Conservation (phyloP, 2,113 vertebrate genomes). For the Phyllostomus discolor region DNA sequence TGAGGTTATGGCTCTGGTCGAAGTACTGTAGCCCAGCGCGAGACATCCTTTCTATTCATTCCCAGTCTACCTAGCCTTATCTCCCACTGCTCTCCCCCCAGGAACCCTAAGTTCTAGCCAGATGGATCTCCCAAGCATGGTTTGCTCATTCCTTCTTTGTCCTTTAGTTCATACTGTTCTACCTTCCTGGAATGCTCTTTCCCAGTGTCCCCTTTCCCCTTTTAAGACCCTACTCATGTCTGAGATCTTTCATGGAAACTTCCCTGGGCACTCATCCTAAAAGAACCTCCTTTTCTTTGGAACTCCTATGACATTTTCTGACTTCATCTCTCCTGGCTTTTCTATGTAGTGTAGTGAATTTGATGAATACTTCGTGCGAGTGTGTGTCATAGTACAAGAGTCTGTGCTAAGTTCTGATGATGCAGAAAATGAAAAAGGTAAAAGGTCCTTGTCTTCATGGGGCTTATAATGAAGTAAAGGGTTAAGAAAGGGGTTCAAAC, state of each 20-base stretch:
- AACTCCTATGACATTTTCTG: background rate
- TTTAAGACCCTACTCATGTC: background rate
- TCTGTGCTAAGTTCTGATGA: background rate
- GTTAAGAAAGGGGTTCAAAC: background rate
- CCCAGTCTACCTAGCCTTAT: background rate
- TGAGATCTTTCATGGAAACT: background rate
- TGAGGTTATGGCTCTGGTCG: background rate
- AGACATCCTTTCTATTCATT: background rate
- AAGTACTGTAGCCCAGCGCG: background rate
- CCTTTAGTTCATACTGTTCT: background rate
- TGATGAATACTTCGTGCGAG: background rate
- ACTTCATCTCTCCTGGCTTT: constrained; percentile 12
- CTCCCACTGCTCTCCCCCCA: background rate
- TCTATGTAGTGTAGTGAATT: background rate
- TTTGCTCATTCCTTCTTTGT: background rate
- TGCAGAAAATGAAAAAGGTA: background rate
- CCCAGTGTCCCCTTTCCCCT: background rate
- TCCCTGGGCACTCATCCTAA: background rate
- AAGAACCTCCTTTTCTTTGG: background rate
- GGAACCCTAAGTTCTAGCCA: background rate
- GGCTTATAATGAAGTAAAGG: background rate
- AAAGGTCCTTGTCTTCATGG: background rate
- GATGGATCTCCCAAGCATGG: background rate
- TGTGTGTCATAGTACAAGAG: background rate
- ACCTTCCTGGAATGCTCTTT: background rate